Conservation (phyloP, 1,140 invertebrate genomes). For the Papilio helenus region DNA sequence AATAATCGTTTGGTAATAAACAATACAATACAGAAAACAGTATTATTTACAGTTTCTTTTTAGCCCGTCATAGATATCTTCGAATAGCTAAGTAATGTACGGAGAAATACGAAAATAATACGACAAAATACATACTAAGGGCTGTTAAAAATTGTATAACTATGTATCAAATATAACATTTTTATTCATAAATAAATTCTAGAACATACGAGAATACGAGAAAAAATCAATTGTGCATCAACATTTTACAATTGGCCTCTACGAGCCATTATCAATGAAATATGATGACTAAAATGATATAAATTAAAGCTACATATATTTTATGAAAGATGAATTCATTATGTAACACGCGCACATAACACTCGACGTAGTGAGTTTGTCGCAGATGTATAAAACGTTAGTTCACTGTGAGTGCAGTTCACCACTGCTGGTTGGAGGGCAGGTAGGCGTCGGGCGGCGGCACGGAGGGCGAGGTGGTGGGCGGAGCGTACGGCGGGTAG, state of each 20-base stretch:
- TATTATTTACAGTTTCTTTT: slow-evolving; percentile 5
- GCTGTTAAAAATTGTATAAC: slow-evolving; percentile 1
- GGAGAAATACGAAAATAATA: not conserved
- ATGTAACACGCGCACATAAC: not conserved
- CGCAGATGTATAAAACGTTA: not conserved
- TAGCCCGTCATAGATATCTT: not conserved
- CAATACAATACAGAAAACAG: not conserved
- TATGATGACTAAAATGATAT: slow-evolving; percentile 8
- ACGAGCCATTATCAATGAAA: not conserved
- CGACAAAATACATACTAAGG: slow-evolving; percentile 17
- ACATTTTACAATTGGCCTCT: slow-evolving; percentile 3
- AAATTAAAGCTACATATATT: slow-evolving; percentile 5
- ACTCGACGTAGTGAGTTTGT: not conserved
- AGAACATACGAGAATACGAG: slow-evolving; percentile 18
- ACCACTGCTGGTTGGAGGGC: slow-evolving; percentile 81
- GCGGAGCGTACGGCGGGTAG: slow-evolving; percentile 78
- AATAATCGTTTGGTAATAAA: not conserved
- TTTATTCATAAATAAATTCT: slow-evolving; percentile 17
- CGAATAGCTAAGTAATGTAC: not conserved
- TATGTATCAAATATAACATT: slow-evolving; percentile 23
- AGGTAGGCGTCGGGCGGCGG: slow-evolving; percentile 78
- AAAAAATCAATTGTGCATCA: slow-evolving; percentile 8
- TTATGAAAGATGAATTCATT: slow-evolving; percentile 2
- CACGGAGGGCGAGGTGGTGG: slow-evolving; percentile 64
- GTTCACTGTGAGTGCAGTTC: slow-evolving; percentile 37